Base-by-base conservation (phyloP, 2,113 vertebrate species). In the Ptychochromis oligacanthus region DNA sequence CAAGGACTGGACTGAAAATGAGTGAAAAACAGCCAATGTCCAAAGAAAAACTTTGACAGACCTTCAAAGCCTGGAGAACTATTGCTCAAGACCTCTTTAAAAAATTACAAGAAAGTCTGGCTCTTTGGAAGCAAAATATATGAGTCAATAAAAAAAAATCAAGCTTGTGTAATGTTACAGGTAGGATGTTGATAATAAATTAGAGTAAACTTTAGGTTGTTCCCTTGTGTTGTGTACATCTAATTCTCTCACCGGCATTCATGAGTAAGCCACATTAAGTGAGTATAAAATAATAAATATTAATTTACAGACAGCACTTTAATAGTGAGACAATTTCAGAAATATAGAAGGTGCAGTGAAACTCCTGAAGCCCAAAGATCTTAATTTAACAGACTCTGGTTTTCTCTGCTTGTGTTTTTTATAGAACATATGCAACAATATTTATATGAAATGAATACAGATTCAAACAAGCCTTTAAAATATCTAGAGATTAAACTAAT, bases 401-500 rank as follows among this genome's bases (percentile, higher is more conserved):
- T 60, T 40, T 54, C 38, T 64, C 22, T 0, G 1, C 38, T 65
- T 15, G 17, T 54, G 31, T 60, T 49, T 62, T 79, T 65, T 24
- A 64, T 79, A 6, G 15, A 83, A 79, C 24, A 52, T 26, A 62
- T 55, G 12, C 14, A 0, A 58, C 5, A 52, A 24, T 75, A 22
- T 87, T 64, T 77, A 54, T 5, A 5, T 72, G 61, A 22, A 60
- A 22, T 75, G n/a, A 86, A 82, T 61, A 43, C 20, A 76, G 72
- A 87, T 77, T 80, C 75, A 57, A 79, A 79, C 72, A 56, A 54
- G 2, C 24, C 76, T 83, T 64, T 79, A 56, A 46, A 83, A 64
- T 77, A 85, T 75, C 77, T 58, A 28, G 85, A 81, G 59, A 89
- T 81, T 52, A 77, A 84, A 77, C 40, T 59, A 81, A 87, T 90